phyloP scores from a whole-genome alignment of 23 tunicate genomes.

The Ascidia mentula region DNA sequence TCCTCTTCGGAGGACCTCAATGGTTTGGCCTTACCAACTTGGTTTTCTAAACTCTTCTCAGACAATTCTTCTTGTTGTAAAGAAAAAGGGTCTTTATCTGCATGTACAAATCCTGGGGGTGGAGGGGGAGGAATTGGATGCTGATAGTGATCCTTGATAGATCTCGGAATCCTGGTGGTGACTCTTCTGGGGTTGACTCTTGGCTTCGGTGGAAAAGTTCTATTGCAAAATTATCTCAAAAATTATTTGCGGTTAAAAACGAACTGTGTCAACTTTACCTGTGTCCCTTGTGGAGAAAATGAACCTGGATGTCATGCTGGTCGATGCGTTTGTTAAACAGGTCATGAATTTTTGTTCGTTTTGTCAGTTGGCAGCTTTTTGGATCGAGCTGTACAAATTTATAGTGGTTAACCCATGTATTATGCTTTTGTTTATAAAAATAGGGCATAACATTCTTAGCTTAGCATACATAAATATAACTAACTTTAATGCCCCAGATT shows the following conservation, averaged over 20 bases:
- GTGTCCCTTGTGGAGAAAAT: slow-evolving; percentile 68
- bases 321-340: slow-evolving; percentile 31
- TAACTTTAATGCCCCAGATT: too few relatives aligned
- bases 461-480: too few relatives aligned
- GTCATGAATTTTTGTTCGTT: slow-evolving; percentile 45
- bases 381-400: slow-evolving; percentile 31
- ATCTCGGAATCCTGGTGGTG: slow-evolving; percentile 54
- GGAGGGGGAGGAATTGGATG: slow-evolving; percentile 41
- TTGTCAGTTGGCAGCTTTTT: slow-evolving; percentile 34
- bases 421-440: too few relatives aligned
- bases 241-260: not conserved
- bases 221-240: not conserved
- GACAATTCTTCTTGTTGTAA: not conserved
- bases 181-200: slow-evolving; percentile 17
- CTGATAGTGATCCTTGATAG: slow-evolving; percentile 78
- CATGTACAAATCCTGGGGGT: slow-evolving; percentile 17
- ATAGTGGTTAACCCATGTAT: too few relatives aligned
- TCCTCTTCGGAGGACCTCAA: slow-evolving; percentile 21
- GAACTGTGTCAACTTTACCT: slow-evolving; percentile 23
- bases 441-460: too few relatives aligned
- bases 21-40: not conserved
- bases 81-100: not conserved
- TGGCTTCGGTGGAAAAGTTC: slow-evolving; percentile 9
- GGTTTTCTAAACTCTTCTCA: not conserved
- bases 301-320: slow-evolving; percentile 51